These are phyloP conservation scores for Sphaerodactylus townsendi DNA, from an alignment of 2,113 vertebrate genomes.

Conservation along the genomic window DNA sequence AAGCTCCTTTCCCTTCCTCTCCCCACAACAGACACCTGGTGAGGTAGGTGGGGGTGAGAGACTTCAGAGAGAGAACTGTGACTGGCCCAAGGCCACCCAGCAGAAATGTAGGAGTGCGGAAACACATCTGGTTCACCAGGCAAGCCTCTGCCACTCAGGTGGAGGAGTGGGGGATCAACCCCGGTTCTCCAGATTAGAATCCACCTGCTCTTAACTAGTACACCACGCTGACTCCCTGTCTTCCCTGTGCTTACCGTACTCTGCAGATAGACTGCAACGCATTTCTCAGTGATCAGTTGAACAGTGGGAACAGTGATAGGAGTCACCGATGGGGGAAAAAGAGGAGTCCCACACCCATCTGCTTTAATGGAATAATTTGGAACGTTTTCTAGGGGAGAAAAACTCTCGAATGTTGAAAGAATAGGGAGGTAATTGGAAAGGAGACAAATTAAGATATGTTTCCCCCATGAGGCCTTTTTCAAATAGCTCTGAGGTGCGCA, in stretches of 20 bases:
- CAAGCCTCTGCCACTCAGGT: no score
- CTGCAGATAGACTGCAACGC: not conserved
- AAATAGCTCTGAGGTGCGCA: not conserved
- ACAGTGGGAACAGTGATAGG: not conserved
- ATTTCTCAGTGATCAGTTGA: not conserved
- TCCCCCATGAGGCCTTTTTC: not conserved
- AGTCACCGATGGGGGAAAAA: not conserved
- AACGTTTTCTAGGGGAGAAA: not conserved
- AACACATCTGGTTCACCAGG: no score
- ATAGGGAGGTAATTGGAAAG: not conserved
- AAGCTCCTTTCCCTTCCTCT: no score
- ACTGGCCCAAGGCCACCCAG: no score
- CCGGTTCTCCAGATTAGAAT: no score
- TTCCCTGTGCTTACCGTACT: not conserved
- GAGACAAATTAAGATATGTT: not conserved
- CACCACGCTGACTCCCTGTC: no score
- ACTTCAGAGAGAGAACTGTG: no score
- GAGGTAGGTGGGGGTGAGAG: no score
- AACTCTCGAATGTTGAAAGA: not conserved
- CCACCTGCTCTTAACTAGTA: no score
- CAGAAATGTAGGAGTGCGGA: no score
- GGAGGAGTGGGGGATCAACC: no score
- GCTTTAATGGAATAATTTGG: not conserved
- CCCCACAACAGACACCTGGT: no score
- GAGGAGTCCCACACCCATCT: not conserved